A percentile compares a stretch with the other conserved stretches of the same genome.
phyloP scores from a whole-genome alignment of 2,797 vertebrate species.

The Chloroceryle amazona region DNA sequence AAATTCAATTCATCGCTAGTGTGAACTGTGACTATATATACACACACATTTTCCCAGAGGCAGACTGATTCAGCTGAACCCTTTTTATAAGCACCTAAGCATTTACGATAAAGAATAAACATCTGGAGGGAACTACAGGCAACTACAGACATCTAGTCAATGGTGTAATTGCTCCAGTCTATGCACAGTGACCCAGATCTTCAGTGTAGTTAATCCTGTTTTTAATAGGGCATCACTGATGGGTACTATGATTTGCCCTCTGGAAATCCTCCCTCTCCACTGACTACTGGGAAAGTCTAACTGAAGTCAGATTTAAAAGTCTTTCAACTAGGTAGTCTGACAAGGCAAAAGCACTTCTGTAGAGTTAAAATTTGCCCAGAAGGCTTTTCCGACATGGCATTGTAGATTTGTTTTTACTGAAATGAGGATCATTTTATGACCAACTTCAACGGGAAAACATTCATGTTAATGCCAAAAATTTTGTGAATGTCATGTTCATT shows the following conservation, averaged over 20 bases:
- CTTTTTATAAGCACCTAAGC: not conserved
- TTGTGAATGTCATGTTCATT: not conserved
- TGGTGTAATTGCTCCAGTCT: not conserved
- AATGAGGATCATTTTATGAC: not conserved
- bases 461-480: not conserved
- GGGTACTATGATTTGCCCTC: not conserved
- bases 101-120: not conserved
- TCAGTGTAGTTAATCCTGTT: not conserved
- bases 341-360: not conserved
- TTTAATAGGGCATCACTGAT: not conserved
- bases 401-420: not conserved
- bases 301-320: not conserved
- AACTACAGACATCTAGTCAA: not conserved
- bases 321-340: not conserved
- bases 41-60: not conserved
- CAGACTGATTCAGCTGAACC: not conserved
- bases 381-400: not conserved
- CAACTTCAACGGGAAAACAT: not conserved
- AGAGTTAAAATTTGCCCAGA: not conserved
- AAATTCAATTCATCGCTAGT: not conserved
- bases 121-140: not conserved
- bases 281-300: not conserved
- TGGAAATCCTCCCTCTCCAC: not conserved
- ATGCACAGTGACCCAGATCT: not conserved
- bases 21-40: not conserved